Conservation (phyloP, 2,113 vertebrate species). For the Regulus satrapa region DNA sequence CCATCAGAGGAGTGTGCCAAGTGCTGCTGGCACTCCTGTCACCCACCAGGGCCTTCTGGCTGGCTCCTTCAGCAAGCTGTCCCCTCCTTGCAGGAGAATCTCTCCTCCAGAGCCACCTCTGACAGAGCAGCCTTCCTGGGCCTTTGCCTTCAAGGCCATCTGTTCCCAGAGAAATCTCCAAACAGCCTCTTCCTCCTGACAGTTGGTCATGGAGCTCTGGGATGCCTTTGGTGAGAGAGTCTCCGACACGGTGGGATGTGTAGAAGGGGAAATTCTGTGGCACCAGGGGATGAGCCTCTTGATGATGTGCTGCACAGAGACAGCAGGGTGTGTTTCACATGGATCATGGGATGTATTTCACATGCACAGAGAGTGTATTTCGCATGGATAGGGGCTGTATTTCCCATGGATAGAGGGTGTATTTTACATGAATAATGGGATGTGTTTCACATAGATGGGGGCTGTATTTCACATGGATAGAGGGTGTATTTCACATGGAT, state of each 20-base stretch:
- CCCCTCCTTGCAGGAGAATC: not conserved
- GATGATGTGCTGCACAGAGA: not conserved
- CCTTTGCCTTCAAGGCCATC: not conserved
- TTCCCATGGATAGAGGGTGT: not conserved
- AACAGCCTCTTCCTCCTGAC: not conserved
- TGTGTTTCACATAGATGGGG: not conserved
- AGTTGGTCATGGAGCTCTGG: not conserved
- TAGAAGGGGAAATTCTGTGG: not conserved
- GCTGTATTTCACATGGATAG: not conserved
- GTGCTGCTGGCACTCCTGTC: not conserved
- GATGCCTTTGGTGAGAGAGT: not conserved
- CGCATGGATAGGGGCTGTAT: not conserved
- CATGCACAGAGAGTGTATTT: not conserved
- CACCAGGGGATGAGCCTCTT: not conserved
- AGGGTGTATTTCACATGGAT: not conserved
- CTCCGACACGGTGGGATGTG: not conserved
- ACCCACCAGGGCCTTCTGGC: not conserved
- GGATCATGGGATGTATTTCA: not conserved
- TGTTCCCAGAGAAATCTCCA: not conserved
- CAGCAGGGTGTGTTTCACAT: not conserved
- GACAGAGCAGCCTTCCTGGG: not conserved
- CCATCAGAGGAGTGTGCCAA: accelerated
- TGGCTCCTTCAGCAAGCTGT: not conserved
- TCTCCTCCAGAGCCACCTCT: not conserved
- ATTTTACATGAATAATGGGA: not conserved